phyloP scores from a whole-genome alignment of 2,888 invertebrate genomes.

The Stratiomys singularior region DNA sequence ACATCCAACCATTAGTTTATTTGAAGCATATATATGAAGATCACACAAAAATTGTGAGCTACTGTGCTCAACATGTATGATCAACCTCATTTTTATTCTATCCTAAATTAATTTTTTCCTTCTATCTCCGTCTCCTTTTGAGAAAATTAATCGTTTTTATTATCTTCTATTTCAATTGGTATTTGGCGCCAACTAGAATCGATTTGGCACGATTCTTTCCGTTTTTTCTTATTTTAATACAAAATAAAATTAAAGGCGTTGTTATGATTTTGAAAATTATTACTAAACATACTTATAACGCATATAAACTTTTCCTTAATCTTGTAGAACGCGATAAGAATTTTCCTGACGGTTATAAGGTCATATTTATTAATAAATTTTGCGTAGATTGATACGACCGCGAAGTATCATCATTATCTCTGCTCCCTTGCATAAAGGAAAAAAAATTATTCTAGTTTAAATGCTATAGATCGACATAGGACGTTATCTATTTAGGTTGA shows the following conservation, averaged over 20 bases:
- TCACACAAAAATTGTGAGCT: no score
- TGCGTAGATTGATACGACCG: constrained; percentile 41
- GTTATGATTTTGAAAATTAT: constrained; percentile 24
- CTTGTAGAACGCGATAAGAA: constrained; percentile 32
- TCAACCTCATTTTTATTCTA: no score
- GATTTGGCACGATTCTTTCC: no score
- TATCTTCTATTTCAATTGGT: no score
- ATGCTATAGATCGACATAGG: background rate
- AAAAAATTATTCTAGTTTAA: background rate
- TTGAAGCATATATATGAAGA: no score
- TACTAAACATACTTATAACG: constrained; percentile 30
- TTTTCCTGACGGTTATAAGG: constrained; percentile 38
- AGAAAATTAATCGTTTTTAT: no score
- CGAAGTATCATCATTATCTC: constrained; percentile 28
- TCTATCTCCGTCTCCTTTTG: no score
- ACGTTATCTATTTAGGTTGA: constrained; percentile 36
- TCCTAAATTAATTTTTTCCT: no score
- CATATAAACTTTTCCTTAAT: constrained; percentile 38
- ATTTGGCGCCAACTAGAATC: no score
- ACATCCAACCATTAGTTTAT: no score
- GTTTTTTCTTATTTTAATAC: background rate
- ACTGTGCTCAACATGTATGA: no score
- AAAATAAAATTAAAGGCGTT: constrained; percentile 18
- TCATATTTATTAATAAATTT: constrained; percentile 43
- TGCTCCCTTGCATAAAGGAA: background rate